Evolutionary conservation across 92 coral and sea anemone species (phyloP), one percentile per base, ranked within the genome.

Genomic region (Actinernus sp.): DNA sequence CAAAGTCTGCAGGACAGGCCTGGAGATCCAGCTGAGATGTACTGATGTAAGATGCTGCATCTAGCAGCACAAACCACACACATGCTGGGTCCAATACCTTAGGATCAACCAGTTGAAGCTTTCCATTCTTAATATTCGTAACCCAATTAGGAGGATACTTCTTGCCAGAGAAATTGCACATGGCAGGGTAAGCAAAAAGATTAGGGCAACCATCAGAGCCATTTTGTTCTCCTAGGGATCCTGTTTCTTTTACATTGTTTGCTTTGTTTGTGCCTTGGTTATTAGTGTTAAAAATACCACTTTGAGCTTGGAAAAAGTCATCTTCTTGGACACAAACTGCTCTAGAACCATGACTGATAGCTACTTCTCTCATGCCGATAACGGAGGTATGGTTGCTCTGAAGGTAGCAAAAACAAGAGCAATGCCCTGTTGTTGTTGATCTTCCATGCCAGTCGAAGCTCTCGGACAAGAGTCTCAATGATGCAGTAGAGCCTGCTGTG

Each of bases 41-140:
- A 68, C 98, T 93, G 7, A 93, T 79, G 76, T 58, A 86, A 34
- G 98, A 83, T 22, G 98, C 88, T n/a, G 98, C 98, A 83, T 93
- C 98, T 8, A 93, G 62, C 40, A 93, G 50, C n/a, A 90, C 92
- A 79, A 78, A 79, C 98, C 98, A 93, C 9, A 41, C 67, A 18
- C 39, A 38, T 33, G 49, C 6, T 2, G 24, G 7, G 17, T 47
- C 58, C 11, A 25, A 28, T 13, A 31, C 53, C 13, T 62, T 29
- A 46, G 64, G 32, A 41, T 26, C 49, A 30, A 43, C 60, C 0
- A 63, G 70, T 44, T 46, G 13, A 9, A 67, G 58, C 3, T 49
- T 26, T 0, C 67, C 71, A 34, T 79, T 41, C 21, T 85, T 76
- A 18, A 81, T 55, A 26, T 61, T 26, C 2, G 51, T n/a, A 20